Conservation (phyloP, 1,140 invertebrate species). For the Zaprionus tsacasi region DNA sequence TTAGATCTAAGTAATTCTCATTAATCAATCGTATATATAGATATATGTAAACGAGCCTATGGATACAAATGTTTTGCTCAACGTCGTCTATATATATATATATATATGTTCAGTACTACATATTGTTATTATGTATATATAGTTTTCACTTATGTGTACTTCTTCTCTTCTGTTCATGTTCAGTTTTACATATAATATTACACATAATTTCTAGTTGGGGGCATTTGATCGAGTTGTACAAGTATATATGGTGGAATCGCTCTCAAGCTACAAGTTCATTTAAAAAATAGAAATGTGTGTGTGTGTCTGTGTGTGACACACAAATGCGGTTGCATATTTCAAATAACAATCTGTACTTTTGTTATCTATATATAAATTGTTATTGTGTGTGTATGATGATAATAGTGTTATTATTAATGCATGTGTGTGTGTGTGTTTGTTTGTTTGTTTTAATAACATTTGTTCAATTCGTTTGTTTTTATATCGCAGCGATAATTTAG, state of each 20-base stretch:
- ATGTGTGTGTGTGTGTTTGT: neutral
- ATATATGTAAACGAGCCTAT: neutral
- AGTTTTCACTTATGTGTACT: neutral
- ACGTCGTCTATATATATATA: neutral
- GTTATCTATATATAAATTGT: slow-evolving; percentile 2
- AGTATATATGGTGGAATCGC: slow-evolving; percentile 30
- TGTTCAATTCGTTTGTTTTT: slow-evolving; percentile 69
- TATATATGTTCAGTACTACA: slow-evolving; percentile 4
- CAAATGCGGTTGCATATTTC: slow-evolving; percentile 10
- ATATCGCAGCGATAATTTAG: slow-evolving; percentile 79
- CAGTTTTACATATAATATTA: slow-evolving; percentile 1
- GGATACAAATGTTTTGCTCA: neutral
- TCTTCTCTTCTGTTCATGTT: neutral
- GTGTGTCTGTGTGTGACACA: neutral
- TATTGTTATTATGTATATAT: slow-evolving; percentile 4
- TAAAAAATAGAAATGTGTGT: slow-evolving; percentile 44
- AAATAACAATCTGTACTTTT: slow-evolving; percentile 22
- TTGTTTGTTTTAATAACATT: slow-evolving; percentile 28
- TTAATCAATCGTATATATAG: neutral
- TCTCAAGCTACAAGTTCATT: slow-evolving; percentile 33
- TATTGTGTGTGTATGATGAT: slow-evolving; percentile 1
- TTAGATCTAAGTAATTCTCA: slow-evolving; percentile 6
- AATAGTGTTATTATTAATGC: neutral
- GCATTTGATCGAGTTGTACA: neutral
- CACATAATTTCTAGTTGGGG: slow-evolving; percentile 1